Evolutionary conservation across 2,888 invertebrate species (phyloP), one percentile per base, ranked within the genome.

Genomic region (Eristalis tenax): DNA sequence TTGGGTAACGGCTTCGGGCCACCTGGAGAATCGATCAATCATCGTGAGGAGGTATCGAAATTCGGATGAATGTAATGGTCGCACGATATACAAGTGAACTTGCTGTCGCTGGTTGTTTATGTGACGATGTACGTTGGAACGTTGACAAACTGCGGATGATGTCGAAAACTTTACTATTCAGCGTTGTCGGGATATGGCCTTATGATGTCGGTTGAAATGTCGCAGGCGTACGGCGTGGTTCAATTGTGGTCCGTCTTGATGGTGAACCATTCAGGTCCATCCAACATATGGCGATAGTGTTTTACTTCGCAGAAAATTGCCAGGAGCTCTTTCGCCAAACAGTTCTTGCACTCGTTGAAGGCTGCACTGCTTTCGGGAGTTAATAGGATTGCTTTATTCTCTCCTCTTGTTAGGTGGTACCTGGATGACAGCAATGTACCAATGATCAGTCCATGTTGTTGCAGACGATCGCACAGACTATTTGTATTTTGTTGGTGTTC

Each of bases 201-300:
- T 11, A 43, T 43, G n/a, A 43, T 43, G 15, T n/a, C n/a, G 1
- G 43, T 43, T 1, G 43, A 43, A 43, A 43, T 43, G n/a, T 43
- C 15, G 43, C 15, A 43, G 43, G 11, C 13, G 1, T 11, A 26
- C 26, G 22, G 56, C 22, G 56, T 22, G 22, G 1, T 22, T 18
- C 15, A 66, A 15, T 28, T 70, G 70, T 70, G 77, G 18, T 76
- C 66, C 2, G 66, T 76, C 6, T 35, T 61, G 2, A 74, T 23
- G 2, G 50, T 56, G 13, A 74, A 74, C n/a, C n/a, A 6, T 32
- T 18, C n/a, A 2, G 32, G 18, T 4, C 43, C 66, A 15, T 43
- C 43, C 6, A 66, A 13, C 66, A 28, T 43, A n/a, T 50, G 68
- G 1, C 68, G 50, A n/a, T 50, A 28, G 13, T 66, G 15, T 26